Evolutionary conservation across 2,113 vertebrate species (phyloP).

Genomic region (Sorex fumeus): DNA sequence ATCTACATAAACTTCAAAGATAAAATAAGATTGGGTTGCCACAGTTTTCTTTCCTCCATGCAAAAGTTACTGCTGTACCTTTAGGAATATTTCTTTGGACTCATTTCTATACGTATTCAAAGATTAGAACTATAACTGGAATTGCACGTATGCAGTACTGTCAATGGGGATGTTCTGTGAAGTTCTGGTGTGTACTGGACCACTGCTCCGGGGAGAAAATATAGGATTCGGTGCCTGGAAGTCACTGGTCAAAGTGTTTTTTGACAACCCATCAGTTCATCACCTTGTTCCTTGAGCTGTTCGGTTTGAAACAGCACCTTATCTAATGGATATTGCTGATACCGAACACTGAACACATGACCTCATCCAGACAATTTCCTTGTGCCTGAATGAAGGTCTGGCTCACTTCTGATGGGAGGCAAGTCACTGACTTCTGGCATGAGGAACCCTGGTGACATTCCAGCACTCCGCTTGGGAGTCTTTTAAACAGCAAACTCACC

Average conservation of each 20-base stretch:
- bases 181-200: background rate
- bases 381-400: background rate
- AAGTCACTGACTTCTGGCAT: no score
- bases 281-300: background rate
- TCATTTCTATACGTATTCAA: background rate
- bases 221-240: background rate
- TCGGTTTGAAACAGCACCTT: background rate
- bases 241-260: background rate
- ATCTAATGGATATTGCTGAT: background rate
- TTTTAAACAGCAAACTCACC: background rate
- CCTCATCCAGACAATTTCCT: no score
- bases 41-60: background rate
- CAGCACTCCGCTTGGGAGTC: background rate
- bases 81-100: background rate
- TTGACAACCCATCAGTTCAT: background rate
- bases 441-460: background rate
- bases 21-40: background rate
- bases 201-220: background rate
- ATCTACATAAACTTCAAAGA: background rate
- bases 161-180: background rate
- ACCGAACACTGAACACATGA: no score
- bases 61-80: background rate
- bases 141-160: background rate
- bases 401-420: background rate
- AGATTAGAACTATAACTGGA: slow-evolving; percentile 35